Evolutionary conservation across 2,797 vertebrate species (phyloP), one percentile per base, ranked within the genome.

Genomic region (Enoplosus armatus): DNA sequence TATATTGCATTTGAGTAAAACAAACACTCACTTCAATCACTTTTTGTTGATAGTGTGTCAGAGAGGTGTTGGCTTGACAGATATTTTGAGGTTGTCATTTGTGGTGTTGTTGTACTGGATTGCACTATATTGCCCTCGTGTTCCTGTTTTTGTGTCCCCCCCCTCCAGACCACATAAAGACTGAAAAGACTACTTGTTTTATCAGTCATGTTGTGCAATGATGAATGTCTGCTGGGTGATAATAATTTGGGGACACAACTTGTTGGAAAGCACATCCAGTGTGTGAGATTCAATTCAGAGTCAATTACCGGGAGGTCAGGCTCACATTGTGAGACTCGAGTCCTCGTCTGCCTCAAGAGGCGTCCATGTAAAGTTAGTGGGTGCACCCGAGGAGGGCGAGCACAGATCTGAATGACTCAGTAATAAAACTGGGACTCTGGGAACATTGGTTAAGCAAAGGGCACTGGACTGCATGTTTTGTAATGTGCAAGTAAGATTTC

Each of bases 161-260:
- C 22, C 6, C 14, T 48, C 2, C 24, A 20, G 43, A 16, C 43
- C 47, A n/a, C 43, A 72, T 39, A 27, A 35, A 48, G 72, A 48
- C 2, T 1, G 33, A 50, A 2, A 35, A 6, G 3, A 2, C 26
- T 15, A 9, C 51, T 77, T 66, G 16, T 77, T 83, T 63, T 37
- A 65, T 35, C 65, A 50, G 41, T 45, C 51, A 53, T 22, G 14
- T 16, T 43, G n/a, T 39, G 22, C 41, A 48, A 20, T 41, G 43
- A 67, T 6, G 53, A 53, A 33, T 63, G 22, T 54, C 51, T 63
- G 33, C 29, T 29, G 33, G 31, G 72, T 39, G 68, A 84, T 73
- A 81, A 82, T 83, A 75, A 56, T 82, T 75, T 65, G 51, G 31
- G 75, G 69, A 55, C 24, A 43, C 47, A 59, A 60, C 35, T n/a